These are phyloP conservation scores for Avahi laniger DNA, from an alignment of 2,797 vertebrate species.

Conservation along the genomic window DNA sequence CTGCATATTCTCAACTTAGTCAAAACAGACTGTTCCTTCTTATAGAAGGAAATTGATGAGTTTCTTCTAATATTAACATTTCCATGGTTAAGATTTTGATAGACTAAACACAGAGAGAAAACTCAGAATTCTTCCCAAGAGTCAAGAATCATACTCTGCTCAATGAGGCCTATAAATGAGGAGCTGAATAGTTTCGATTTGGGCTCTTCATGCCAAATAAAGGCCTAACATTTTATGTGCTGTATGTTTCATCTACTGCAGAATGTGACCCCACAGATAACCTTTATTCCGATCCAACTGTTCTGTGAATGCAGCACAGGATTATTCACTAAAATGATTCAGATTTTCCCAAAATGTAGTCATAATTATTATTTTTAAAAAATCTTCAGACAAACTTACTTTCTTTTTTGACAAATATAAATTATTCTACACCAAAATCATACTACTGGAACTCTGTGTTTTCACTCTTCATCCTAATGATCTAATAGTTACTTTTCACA, in stretches of 20 bases:
- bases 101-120: conserved; percentile 75
- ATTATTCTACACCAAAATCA: conserved; percentile 51
- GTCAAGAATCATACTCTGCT: conserved; percentile 57
- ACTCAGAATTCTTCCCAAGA: conserved; percentile 67
- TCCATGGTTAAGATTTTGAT: conserved; percentile 67
- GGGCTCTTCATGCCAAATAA: conserved; percentile 67
- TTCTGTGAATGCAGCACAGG: conserved; percentile 56
- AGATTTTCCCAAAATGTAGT: conserved; percentile 49
- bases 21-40: conserved; percentile 68
- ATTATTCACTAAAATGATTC: conserved; percentile 64
- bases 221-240: conserved; percentile 54
- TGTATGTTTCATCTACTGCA: conserved; percentile 41
- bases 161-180: conserved; percentile 51
- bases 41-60: conserved; percentile 58
- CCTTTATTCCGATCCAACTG: conserved; percentile 63
- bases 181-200: conserved; percentile 61
- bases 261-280: conserved; percentile 66
- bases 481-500: conserved; percentile 42
- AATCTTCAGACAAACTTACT: conserved; percentile 43
- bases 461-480: conserved; percentile 48
- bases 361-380: conserved; percentile 56
- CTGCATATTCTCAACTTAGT: conserved; percentile 64
- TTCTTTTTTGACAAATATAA: conserved; percentile 55
- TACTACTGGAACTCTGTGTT: conserved; percentile 21
- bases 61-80: conserved; percentile 69